A percentile compares a stretch with the other conserved stretches of the same genome.
These are phyloP conservation scores for Smittia aterrima DNA, from an alignment of 2,888 invertebrate species.

Conservation along the genomic window DNA sequence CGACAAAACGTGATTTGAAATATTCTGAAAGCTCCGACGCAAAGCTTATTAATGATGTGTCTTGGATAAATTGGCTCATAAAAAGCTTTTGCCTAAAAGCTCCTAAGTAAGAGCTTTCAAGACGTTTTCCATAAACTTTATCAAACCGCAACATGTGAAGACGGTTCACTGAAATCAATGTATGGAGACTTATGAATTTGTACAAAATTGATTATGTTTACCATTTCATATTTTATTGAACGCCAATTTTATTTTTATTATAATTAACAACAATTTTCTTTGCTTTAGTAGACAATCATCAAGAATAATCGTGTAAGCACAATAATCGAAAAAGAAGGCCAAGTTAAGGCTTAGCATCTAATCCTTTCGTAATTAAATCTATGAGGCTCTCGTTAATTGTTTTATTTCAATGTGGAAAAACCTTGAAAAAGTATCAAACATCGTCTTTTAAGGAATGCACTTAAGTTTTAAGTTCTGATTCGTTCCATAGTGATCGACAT, in stretches of 20 bases:
- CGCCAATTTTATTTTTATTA: neutral
- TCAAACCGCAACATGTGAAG: too few species aligned
- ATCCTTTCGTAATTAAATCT: neutral
- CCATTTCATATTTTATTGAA: neutral
- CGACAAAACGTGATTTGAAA: too few species aligned
- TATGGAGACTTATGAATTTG: too few species aligned
- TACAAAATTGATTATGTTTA: too few species aligned
- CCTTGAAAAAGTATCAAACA: neutral
- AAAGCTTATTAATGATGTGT: too few species aligned
- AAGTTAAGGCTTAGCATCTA: neutral
- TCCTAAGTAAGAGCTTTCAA: too few species aligned
- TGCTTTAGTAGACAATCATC: neutral
- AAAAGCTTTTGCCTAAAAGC: too few species aligned
- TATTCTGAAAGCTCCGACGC: too few species aligned
- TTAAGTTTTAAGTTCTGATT: neutral
- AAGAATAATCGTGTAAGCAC: neutral
- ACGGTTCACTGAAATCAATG: too few species aligned
- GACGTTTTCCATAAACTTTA: too few species aligned
- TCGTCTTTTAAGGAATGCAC: neutral
- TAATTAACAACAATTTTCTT: too few species aligned
- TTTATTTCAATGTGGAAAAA: slow-evolving; percentile 1
- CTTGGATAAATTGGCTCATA: too few species aligned
- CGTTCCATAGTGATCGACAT: neutral
- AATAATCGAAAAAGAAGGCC: neutral
- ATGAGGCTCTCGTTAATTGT: neutral